Base-by-base conservation (phyloP, 2,888 invertebrate species). In the Liodrosophila aerea region DNA sequence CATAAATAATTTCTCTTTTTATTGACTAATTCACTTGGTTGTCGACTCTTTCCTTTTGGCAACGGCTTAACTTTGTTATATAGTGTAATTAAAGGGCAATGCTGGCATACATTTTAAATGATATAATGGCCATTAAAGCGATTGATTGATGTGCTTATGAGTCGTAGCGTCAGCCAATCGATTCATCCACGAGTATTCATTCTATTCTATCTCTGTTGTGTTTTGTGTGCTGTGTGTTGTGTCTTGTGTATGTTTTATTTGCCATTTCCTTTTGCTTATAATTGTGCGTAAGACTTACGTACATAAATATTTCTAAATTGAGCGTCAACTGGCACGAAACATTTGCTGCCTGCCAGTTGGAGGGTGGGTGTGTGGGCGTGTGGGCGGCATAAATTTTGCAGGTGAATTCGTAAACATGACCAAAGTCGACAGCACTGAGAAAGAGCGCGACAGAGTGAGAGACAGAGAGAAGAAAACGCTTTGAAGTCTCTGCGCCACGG, bases 311-410 rank as follows among this genome's bases (percentile, higher is more conserved):
- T 62, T 66, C 43, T 7, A 51, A 62, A 66, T 67, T 47, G 69
- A 58, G 67, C 72, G 69, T 72, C 69, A 71, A 71, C 52, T 70
- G 71, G 60, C 60, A 64, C 22, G 33, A 71, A 71, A 61, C 72
- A 66, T 53, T 64, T 68, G 72, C 51, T 62, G 62, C 53, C 51
- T 62, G 62, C 53, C 53, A 67, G 36, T 44, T 34, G 34, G 68
- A 62, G 58, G 39, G 27, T 36, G 2, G 1, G 15, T 15, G 9
- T 16, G 13, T 16, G 18, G 12, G 7, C 8, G 16, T 30, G 12
- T 34, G 70, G 60, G 66, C 47, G 60, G 70, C 22, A 43, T 57
- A 43, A 52, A 65, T 56, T 43, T 44, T 22, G 22, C 53, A 61
- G 61, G 52, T 71, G 36, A n/a, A 33, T 15, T 1, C 16, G 22